Conservation (phyloP, 2,797 vertebrate species). For the Varecia variegata region DNA sequence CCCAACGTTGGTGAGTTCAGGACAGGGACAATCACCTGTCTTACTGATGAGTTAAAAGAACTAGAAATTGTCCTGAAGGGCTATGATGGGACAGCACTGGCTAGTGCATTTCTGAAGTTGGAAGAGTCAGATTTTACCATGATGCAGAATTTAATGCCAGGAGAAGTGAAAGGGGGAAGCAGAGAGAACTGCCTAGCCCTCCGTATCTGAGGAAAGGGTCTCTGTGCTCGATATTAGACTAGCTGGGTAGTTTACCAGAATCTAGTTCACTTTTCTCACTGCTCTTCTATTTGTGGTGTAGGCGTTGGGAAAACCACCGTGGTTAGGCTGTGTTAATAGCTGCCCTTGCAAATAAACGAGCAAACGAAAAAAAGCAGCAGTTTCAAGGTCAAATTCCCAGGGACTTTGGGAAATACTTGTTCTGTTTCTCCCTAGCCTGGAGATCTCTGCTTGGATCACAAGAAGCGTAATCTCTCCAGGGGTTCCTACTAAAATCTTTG, state of each 20-base stretch:
- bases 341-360: neutral
- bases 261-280: neutral
- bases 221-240: neutral
- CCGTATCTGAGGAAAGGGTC: neutral
- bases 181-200: neutral
- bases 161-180: neutral
- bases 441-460: neutral
- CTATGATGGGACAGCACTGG: neutral
- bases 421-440: neutral
- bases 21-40: neutral
- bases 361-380: neutral
- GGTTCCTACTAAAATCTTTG: neutral
- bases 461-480: neutral
- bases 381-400: neutral
- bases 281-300: neutral
- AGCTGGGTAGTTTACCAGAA: neutral
- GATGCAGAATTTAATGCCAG: neutral
- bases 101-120: neutral
- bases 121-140: neutral
- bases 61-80: too few species aligned
- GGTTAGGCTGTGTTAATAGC: neutral
- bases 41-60: neutral
- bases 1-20: neutral
- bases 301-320: neutral
- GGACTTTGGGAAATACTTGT: neutral